These are phyloP conservation scores for Siniperca chuatsi DNA, from an alignment of 2,113 vertebrate genomes.

Conservation along the genomic window DNA sequence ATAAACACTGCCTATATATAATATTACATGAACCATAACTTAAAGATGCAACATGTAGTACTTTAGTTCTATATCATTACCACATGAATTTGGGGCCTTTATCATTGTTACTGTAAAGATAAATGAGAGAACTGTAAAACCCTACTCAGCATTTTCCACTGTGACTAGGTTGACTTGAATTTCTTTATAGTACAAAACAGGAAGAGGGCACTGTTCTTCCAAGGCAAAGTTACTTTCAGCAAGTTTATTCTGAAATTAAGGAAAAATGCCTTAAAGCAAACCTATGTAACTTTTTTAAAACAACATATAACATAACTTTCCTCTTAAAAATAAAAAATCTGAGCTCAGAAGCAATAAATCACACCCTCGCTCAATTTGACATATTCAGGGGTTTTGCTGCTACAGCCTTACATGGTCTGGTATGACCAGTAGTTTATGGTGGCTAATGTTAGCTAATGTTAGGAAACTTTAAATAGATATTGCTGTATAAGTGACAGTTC, in stretches of 20 bases:
- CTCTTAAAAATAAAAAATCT: neutral
- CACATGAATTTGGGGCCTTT: neutral
- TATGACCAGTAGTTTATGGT: neutral
- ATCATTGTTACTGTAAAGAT: neutral
- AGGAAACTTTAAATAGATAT: constrained; percentile 11
- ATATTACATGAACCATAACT: neutral
- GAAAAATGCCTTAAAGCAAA: neutral
- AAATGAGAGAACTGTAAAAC: neutral
- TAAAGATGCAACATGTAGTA: neutral
- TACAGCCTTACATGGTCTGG: neutral
- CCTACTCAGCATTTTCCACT: neutral
- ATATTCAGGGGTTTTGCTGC: neutral
- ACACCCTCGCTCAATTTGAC: neutral
- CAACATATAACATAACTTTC: neutral
- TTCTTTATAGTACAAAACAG: neutral
- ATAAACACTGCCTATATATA: neutral
- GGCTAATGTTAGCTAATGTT: neutral
- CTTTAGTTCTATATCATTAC: neutral
- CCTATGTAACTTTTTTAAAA: neutral
- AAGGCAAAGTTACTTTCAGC: neutral
- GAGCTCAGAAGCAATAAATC: neutral
- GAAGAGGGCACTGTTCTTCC: neutral
- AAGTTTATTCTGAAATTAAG: neutral
- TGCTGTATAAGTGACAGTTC: neutral
- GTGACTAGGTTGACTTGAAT: neutral